Evolutionary conservation across 1,140 invertebrate genomes (phyloP).

Genomic region (Stenopsyche tienmushanensis): DNA sequence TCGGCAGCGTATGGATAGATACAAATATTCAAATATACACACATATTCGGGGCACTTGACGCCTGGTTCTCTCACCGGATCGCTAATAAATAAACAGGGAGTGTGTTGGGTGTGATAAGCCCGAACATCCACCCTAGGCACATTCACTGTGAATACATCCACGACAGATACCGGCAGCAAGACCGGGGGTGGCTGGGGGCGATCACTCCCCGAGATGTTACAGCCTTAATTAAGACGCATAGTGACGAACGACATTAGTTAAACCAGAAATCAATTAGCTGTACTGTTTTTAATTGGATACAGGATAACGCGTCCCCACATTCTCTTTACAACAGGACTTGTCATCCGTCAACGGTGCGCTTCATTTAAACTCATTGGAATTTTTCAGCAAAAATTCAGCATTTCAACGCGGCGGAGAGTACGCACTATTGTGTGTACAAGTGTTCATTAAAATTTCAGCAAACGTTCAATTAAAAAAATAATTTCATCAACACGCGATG

Average conservation of each 20-base stretch:
- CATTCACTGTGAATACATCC: slow-evolving; percentile 19
- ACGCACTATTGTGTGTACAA: too few relatives aligned
- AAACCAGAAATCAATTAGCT: slow-evolving; percentile 31
- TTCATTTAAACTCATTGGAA: too few relatives aligned
- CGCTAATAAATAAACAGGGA: slow-evolving; percentile 38
- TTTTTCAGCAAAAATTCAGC: too few relatives aligned
- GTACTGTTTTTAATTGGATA: slow-evolving; percentile 34
- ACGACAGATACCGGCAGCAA: background rate
- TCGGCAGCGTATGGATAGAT: too few relatives aligned
- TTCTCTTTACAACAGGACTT: background rate
- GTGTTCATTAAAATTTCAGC: too few relatives aligned
- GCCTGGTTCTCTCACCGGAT: slow-evolving; percentile 10
- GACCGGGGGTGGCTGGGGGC: background rate
- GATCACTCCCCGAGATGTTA: slow-evolving; percentile 7
- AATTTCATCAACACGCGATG: too few relatives aligned
- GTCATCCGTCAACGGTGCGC: background rate
- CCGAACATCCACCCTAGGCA: slow-evolving; percentile 6
- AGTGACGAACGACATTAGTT: slow-evolving; percentile 32
- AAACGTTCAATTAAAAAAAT: too few relatives aligned
- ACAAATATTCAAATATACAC: too few relatives aligned
- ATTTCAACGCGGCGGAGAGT: too few relatives aligned
- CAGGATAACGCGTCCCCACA: background rate
- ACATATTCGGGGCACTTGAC: slow-evolving; percentile 1
- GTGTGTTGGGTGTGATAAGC: slow-evolving; percentile 39
- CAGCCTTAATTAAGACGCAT: slow-evolving; percentile 38